Conservation (phyloP, 1,140 invertebrate species). For the Nasonia giraulti region DNA sequence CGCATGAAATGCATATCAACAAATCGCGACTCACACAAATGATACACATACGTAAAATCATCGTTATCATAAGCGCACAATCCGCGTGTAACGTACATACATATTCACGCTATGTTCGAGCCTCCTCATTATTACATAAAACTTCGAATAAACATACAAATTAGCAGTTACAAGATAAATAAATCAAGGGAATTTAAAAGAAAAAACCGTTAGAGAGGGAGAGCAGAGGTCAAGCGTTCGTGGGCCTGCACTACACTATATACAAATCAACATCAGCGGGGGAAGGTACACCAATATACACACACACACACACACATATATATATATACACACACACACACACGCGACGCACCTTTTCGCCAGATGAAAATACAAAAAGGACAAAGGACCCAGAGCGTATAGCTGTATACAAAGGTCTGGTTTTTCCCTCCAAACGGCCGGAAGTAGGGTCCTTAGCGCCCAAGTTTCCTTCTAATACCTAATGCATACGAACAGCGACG, state of each 20-base stretch:
- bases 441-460: neutral
- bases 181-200: neutral
- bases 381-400: neutral
- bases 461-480: neutral
- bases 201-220: slow-evolving; percentile 27
- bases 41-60: too few species aligned
- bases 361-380: neutral
- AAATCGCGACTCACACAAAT: too few species aligned
- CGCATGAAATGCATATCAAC: too few species aligned
- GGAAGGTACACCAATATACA: neutral
- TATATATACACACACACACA: too few species aligned
- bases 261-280: too few species aligned
- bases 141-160: neutral
- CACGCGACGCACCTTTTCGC: neutral
- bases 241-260: too few species aligned
- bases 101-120: too few species aligned
- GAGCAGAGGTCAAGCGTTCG: neutral
- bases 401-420: neutral
- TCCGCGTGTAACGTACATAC: neutral
- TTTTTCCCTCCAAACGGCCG: neutral
- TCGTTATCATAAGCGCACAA: too few species aligned
- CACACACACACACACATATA: too few species aligned
- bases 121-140: too few species aligned
- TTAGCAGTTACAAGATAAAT: neutral
- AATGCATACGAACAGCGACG: too few species aligned